phyloP scores from a whole-genome alignment of 1,140 invertebrate genomes.

The Aphelinus certus region DNA sequence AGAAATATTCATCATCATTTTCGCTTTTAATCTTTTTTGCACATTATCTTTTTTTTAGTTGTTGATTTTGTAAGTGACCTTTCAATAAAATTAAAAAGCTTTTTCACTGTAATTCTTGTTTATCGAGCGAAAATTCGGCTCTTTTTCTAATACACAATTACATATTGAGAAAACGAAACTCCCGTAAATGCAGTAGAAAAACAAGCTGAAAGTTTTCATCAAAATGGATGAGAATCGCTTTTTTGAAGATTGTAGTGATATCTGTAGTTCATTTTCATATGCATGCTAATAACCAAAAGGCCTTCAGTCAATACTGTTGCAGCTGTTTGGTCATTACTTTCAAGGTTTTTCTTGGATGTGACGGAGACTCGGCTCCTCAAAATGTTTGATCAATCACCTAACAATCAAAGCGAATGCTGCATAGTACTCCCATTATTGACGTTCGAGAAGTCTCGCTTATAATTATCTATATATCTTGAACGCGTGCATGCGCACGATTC shows the following conservation, averaged over 20 bases:
- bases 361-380: not conserved
- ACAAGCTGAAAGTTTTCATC: not conserved
- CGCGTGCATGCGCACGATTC: too few relatives aligned
- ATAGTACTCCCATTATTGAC: not conserved
- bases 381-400: constrained; percentile 33
- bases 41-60: too few relatives aligned
- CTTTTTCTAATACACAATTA: constrained; percentile 3
- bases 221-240: not conserved
- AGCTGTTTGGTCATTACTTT: not conserved
- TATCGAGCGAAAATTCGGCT: not conserved
- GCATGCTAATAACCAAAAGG: constrained; percentile 1
- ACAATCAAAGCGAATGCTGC: not conserved
- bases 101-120: not conserved
- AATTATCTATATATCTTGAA: too few relatives aligned
- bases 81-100: too few relatives aligned
- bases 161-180: constrained; percentile 4
- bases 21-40: too few relatives aligned
- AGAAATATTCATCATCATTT: too few relatives aligned
- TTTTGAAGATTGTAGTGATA: not conserved
- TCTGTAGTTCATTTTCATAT: constrained; percentile 10
- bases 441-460: not conserved
- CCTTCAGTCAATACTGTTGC: constrained; percentile 19
- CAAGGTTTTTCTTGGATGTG: not conserved
- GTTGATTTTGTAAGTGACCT: too few relatives aligned
- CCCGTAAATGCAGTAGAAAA: constrained; percentile 23